Evolutionary conservation across 1,140 invertebrate species (phyloP).

Genomic region (Atta texana): DNA sequence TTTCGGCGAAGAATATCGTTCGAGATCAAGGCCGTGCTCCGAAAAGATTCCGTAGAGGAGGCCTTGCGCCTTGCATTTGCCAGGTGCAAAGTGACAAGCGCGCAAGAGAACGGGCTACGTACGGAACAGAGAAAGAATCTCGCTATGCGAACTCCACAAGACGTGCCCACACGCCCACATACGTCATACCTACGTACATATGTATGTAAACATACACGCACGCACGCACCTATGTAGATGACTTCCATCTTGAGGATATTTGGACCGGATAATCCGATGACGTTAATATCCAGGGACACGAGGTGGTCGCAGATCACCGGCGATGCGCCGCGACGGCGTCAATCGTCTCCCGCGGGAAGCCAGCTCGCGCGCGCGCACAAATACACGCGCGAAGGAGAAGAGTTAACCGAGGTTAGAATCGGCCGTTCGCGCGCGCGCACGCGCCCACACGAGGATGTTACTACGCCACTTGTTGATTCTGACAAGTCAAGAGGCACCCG

Average conservation of each 20-base stretch:
- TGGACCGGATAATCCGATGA: conserved; percentile 55
- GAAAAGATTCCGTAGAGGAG: neutral
- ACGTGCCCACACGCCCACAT: conserved; percentile 29
- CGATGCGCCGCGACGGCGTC: conserved; percentile 16
- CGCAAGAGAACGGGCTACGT: conserved; percentile 19
- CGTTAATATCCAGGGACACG: conserved; percentile 71
- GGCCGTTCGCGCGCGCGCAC: conserved; percentile 31
- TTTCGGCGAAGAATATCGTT: neutral
- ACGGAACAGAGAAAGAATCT: conserved; percentile 43
- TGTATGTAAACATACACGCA: neutral
- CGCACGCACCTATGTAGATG: conserved; percentile 81
- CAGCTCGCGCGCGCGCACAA: neutral
- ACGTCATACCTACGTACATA: neutral
- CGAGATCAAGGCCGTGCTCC: conserved; percentile 22
- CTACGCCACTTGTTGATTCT: conserved; percentile 80
- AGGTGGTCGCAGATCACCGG: conserved; percentile 48
- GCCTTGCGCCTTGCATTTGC: conserved; percentile 28
- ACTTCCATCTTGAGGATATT: conserved; percentile 81
- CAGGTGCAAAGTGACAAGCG: conserved; percentile 36
- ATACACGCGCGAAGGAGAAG: neutral
- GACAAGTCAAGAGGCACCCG: conserved; percentile 65
- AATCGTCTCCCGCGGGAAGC: neutral
- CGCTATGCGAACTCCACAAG: neutral
- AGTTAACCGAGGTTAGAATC: conserved; percentile 44
- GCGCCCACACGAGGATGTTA: conserved; percentile 48